Conservation (phyloP, 1,140 invertebrate genomes). For the Lasaia peninsularis region DNA sequence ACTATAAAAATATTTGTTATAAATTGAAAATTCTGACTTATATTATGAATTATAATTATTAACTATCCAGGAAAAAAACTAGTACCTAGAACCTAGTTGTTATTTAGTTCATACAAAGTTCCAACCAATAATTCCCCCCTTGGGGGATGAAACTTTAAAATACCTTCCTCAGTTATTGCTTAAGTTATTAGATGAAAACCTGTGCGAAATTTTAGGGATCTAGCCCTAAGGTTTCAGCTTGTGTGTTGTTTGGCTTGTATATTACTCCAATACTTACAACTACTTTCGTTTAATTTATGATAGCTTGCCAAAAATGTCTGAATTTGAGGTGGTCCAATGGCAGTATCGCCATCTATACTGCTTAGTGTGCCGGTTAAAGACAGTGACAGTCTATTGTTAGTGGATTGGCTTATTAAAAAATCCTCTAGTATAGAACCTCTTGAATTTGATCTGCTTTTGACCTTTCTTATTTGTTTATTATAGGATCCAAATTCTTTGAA, state of each 20-base stretch:
- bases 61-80: too few species aligned
- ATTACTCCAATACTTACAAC: slow-evolving; percentile 43
- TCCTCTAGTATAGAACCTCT: slow-evolving; percentile 65
- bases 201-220: too few species aligned
- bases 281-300: slow-evolving; percentile 58
- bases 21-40: not conserved
- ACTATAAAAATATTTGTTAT: not conserved
- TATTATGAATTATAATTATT: not conserved
- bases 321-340: slow-evolving; percentile 32
- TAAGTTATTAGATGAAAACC: too few species aligned
- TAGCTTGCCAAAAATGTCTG: slow-evolving; percentile 39
- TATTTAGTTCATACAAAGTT: too few species aligned
- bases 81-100: too few species aligned
- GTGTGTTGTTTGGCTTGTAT: not conserved
- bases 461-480: slow-evolving; percentile 69
- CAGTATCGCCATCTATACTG: slow-evolving; percentile 46
- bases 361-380: slow-evolving; percentile 44
- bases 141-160: too few species aligned
- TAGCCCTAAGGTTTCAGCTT: too few species aligned
- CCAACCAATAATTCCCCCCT: too few species aligned
- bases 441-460: slow-evolving; percentile 68
- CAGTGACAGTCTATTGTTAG: slow-evolving; percentile 40
- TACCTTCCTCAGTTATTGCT: too few species aligned
- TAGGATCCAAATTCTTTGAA: slow-evolving; percentile 78
- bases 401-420: slow-evolving; percentile 38